Conservation (phyloP, 2,113 vertebrate genomes). For the Myxocyprinus asiaticus region DNA sequence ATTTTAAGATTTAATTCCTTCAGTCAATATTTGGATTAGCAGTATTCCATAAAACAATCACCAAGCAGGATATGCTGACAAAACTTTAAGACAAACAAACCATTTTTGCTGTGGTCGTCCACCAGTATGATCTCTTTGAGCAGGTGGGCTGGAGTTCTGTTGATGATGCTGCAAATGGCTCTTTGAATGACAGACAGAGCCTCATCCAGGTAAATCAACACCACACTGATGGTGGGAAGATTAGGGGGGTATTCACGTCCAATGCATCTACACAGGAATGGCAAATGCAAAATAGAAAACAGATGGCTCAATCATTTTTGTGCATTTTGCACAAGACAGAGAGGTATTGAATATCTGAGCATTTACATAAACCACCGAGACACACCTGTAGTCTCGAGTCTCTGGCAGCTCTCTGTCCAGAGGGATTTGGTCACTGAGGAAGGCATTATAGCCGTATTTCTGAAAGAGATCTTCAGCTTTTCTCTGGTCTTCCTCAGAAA, state of each 20-base stretch:
- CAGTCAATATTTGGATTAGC: background rate
- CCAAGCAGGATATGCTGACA: background rate
- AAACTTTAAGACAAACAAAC: slow-evolving; percentile 53
- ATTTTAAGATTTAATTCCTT: background rate
- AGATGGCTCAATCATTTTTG: background rate
- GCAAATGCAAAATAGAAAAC: slow-evolving; percentile 6
- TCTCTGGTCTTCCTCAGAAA: slow-evolving; percentile 69
- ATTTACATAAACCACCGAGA: background rate
- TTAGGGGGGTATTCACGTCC: slow-evolving; percentile 67
- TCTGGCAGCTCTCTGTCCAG: slow-evolving; percentile 70
- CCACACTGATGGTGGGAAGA: slow-evolving; percentile 74
- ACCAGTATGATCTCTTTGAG: slow-evolving; percentile 81
- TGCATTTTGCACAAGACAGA: background rate
- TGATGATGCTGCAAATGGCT: slow-evolving; percentile 74
- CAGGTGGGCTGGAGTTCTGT: slow-evolving; percentile 70
- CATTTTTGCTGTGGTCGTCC: slow-evolving; percentile 77
- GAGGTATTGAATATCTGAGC: background rate
- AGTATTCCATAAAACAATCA: background rate
- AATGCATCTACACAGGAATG: slow-evolving; percentile 64
- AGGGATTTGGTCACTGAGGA: slow-evolving; percentile 71
- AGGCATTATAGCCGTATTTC: slow-evolving; percentile 73
- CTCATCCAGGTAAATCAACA: slow-evolving; percentile 82
- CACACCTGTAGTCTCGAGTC: slow-evolving; percentile 65
- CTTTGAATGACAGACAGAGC: slow-evolving; percentile 77
- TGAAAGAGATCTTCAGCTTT: slow-evolving; percentile 65